Evolutionary conservation across 2,888 invertebrate species (phyloP), one percentile per base, ranked within the genome.

Genomic region (Dynastes tityus): DNA sequence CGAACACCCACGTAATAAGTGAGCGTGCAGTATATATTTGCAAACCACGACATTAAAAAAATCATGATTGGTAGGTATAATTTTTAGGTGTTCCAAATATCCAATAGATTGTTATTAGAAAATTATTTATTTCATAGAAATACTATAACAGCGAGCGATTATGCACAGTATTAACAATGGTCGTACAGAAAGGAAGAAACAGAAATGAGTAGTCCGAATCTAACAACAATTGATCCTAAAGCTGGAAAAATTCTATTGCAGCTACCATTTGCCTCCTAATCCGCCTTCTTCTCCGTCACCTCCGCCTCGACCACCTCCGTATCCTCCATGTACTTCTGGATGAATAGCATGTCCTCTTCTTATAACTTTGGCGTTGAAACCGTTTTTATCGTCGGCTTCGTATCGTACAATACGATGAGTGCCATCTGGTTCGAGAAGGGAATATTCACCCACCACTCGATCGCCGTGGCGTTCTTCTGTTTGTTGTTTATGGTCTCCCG

Each of bases 401-500:
- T 89, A 89, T 8, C 87, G 86, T n/a, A 89, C 89, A 29, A 88
- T 83, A 64, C 89, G 87, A 8, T 84, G 84, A 79, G 86, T 86
- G 22, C 89, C 89, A 85, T 89, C 89, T 4, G 89, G 84, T 80
- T 89, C 89, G 80, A 89, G 84, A 1, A 89, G 80, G 77, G 88
- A 87, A 77, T 89, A 89, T 77, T 85, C 83, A 1, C 89, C 89
- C 65, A 87, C 86, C 22, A 89, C 89, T 67, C 82, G 84, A 81
- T 89, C 88, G 53, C 88, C 89, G 80, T 88, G 86, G 76, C 89
- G 88, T 2, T 84, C 55, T 81, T 89, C 89, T 78, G 87, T 87
- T 76, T 89, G 89, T 74, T 87, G 85, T 80, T 89, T 89, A 51
- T 88, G 87, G 79, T 89, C 89, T 0, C 89, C 89, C 27, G 89